Percentiles rank a stretch among this genome's conserved stretches.
Evolutionary conservation across 2,888 invertebrate species (phyloP).

Genomic region (Epinotia nisella): DNA sequence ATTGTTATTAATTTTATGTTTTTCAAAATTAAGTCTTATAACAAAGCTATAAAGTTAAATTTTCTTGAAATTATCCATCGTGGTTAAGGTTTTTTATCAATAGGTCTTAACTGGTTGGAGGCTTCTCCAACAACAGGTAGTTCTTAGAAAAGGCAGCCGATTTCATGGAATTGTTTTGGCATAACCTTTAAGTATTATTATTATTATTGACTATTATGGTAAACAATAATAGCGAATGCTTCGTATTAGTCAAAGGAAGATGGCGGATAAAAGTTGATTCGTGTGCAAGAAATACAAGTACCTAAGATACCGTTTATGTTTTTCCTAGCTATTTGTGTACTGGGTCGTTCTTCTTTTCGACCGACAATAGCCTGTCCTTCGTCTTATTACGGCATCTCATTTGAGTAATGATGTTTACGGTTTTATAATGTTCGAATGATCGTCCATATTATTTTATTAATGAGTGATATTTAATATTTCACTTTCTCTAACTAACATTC

Average conservation of each 20-base stretch:
- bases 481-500: too few species aligned
- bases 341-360: too few species aligned
- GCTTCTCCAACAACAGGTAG: constrained; percentile 49
- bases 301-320: neutral
- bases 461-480: too few species aligned
- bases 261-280: neutral
- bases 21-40: neutral
- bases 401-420: too few species aligned
- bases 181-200: constrained; percentile 21
- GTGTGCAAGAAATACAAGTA: neutral
- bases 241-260: constrained; percentile 7
- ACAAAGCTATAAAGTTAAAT: neutral
- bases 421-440: too few species aligned
- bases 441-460: too few species aligned
- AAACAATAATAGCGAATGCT: constrained; percentile 8
- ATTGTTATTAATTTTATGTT: neutral
- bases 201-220: constrained; percentile 4
- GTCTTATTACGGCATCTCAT: too few species aligned
- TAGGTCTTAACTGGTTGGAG: constrained; percentile 1
- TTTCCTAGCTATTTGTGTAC: too few species aligned
- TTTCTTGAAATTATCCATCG: neutral
- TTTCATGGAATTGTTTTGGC: constrained; percentile 51
- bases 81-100: neutral
- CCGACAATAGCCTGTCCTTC: too few species aligned
- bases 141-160: constrained; percentile 49